Conservation (phyloP, 2,888 invertebrate genomes). For the Auanema freiburgensis region DNA sequence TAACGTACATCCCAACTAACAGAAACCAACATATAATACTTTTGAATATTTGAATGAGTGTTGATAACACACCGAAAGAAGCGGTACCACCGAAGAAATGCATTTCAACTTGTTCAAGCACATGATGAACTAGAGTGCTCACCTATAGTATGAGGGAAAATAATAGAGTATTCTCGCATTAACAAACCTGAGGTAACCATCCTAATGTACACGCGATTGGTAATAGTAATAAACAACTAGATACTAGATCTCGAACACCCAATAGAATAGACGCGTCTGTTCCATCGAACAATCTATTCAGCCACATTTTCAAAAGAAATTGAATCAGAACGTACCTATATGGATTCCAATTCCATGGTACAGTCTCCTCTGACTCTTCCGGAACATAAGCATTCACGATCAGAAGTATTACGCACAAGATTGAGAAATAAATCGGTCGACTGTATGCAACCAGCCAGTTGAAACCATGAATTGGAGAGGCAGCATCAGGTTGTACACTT, state of each 20-base stretch:
- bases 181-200: conserved; percentile 84
- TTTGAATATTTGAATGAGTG: conserved; percentile 34
- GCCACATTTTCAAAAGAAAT: too few relatives aligned
- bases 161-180: too few relatives aligned
- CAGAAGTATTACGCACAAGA: conserved; percentile 73
- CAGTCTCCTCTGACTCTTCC: conserved; percentile 20
- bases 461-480: conserved; percentile 86
- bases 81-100: conserved; percentile 76
- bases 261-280: conserved; percentile 20
- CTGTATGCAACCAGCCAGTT: conserved; percentile 67
- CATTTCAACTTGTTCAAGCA: conserved; percentile 82
- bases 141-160: conserved; percentile 71
- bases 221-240: conserved; percentile 80
- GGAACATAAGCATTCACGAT: conserved; percentile 55
- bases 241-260: conserved; percentile 46
- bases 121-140: conserved; percentile 92
- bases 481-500: conserved; percentile 97
- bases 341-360: conserved; percentile 51
- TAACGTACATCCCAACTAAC: conserved; percentile 70
- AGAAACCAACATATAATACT: conserved; percentile 16
- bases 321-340: too few relatives aligned
- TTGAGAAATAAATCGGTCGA: conserved; percentile 81
- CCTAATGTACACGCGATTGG: conserved; percentile 93
- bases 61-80: conserved; percentile 67
- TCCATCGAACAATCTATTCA: not conserved